Base-by-base conservation (phyloP, 2,113 vertebrate genomes). In the Alexandromys fortis region DNA sequence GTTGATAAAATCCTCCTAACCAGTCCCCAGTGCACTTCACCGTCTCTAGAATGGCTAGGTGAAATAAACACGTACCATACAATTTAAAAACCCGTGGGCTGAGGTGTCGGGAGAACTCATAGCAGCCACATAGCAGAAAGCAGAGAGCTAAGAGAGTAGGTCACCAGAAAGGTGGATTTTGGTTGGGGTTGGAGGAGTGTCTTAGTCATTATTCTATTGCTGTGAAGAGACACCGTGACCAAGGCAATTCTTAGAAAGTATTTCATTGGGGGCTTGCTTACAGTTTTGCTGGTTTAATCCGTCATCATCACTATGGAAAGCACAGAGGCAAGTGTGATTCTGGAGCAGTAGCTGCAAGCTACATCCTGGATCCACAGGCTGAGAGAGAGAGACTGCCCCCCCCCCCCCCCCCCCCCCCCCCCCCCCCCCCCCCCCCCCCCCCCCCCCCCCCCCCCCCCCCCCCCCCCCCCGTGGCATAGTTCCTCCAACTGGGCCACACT, bases 81-180 rank as follows among this genome's bases (percentile, higher is more conserved):
- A 81, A 42, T 70, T 47, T 78, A 86, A n/a, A 89, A 92, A 87
- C 21, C 38, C 49, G 1, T 86, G n/a, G 52, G 61, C 14, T 95
- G 93, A 58, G 28, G 45, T 68, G 22, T 38, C 76, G 47, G 16
- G 68, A 96, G 76, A 93, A 26, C 26, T n/a, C n/a, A n/a, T 85
- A 19, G 61, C 38, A 45, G 14, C 58, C 82, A 28, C 33, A 38
- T 70, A 45, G 65, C 45, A 95, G 47, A 96, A 92, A 92, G 17
- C 38, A 87, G 67, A 82, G 45, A 83, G 22, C 75, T 82, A 83
- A 92, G 86, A 86, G 21, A 49, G 17, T 17, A 42, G 24, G 38
- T 65, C 17, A 47, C 22, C n/a, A 76, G 49, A 95, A 95, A 92
- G 70, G 33, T 92, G 42, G 58, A n/a, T 89, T 94, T 82, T 94